A percentile compares a stretch with the other conserved stretches of the same genome.
Evolutionary conservation across 2,888 invertebrate genomes (phyloP).

Genomic region (Macrosoma leucophasiata): DNA sequence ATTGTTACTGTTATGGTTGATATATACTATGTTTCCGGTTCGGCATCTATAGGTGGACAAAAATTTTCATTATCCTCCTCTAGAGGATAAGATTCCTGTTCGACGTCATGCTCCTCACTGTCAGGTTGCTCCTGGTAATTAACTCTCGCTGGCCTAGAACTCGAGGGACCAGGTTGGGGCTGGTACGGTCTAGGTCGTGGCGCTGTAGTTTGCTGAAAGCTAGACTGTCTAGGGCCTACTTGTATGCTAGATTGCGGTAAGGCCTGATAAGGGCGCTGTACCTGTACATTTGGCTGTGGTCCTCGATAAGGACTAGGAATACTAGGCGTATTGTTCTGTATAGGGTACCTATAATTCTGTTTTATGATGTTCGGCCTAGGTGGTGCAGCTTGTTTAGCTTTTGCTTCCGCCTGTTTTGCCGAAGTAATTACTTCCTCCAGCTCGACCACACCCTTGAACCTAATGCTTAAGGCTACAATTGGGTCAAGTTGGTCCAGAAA

Average conservation of each 20-base stretch:
- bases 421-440: constrained; percentile 23
- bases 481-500: constrained; percentile 26
- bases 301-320: background rate
- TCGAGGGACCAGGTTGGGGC: background rate
- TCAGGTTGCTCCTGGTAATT: background rate
- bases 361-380: background rate
- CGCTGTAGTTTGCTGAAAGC: background rate
- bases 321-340: background rate
- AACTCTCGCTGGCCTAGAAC: background rate
- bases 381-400: constrained; percentile 5
- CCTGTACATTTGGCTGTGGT: background rate
- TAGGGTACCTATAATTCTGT: background rate
- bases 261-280: too few relatives aligned
- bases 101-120: constrained; percentile 4
- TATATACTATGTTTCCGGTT: background rate
- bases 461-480: constrained; percentile 22
- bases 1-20: constrained; percentile 4
- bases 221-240: too few relatives aligned
- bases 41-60: background rate
- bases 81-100: background rate
- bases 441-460: constrained; percentile 17
- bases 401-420: constrained; percentile 27
- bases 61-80: constrained; percentile 5
- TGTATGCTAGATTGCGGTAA: too few relatives aligned
- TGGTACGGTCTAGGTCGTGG: background rate